Conservation (phyloP, 2,113 vertebrate genomes). For the Clupea harengus region DNA sequence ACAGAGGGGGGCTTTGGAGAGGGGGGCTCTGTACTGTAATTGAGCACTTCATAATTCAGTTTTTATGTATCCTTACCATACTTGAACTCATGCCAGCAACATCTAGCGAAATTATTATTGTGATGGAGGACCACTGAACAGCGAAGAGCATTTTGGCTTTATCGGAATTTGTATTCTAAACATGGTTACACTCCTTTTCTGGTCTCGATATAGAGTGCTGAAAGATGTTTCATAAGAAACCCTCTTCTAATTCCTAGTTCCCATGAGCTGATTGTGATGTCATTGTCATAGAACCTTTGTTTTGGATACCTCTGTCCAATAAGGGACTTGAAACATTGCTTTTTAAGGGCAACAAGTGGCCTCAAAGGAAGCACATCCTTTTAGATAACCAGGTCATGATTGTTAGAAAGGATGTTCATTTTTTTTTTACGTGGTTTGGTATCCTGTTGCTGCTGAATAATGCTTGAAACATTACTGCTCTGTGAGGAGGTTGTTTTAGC, state of each 20-base stretch:
- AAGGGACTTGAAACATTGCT: constrained; percentile 22
- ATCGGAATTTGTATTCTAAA: background rate
- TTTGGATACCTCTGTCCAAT: constrained; percentile 37
- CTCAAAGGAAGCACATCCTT: background rate
- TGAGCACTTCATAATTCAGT: constrained; percentile 18
- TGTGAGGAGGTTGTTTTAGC: background rate
- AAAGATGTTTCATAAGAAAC: background rate
- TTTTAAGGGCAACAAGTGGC: constrained; percentile 2
- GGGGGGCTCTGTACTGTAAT: background rate
- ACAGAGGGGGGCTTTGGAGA: background rate
- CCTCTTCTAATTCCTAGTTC: background rate
- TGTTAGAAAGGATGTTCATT: background rate
- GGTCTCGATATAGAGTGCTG: background rate
- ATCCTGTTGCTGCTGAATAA: background rate
- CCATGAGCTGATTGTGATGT: constrained; percentile 19
- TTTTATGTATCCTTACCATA: background rate
- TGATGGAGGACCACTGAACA: background rate
- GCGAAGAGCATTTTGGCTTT: background rate
- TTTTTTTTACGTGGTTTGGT: too few relatives aligned
- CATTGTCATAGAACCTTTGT: constrained; percentile 19
- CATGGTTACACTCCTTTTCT: background rate
- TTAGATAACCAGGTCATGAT: background rate
- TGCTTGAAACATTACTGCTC: background rate
- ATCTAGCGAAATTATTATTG: background rate
- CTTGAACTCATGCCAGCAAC: background rate